Evolutionary conservation across 2,797 vertebrate species (phyloP), one percentile per base, ranked within the genome.

Genomic region (Carduelis carduelis): DNA sequence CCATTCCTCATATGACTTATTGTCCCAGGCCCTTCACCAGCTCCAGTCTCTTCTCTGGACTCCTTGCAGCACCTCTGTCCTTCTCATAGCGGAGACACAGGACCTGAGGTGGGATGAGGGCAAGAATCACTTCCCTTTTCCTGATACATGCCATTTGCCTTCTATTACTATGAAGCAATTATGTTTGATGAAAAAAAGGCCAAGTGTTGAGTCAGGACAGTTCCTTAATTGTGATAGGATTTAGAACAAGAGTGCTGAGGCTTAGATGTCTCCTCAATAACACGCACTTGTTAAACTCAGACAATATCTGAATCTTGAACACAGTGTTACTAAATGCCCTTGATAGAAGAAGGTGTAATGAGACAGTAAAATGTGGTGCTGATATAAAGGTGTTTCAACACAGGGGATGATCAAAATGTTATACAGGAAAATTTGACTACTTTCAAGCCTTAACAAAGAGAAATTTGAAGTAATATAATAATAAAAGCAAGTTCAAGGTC

Each of bases 391-490:
- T 0, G 1, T 89, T 84, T 89, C 43, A 82, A 77, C 16, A 87
- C 11, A 55, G 9, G 2, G 3, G 14, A 70, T 74, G 18, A 74
- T 69, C 30, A 87, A 87, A 87, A 65, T 50, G 1, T 72, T 89
- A 18, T 59, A 49, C 24, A 78, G 49, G 61, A 57, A 56, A 80
- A 68, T 13, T 14, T 5, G 16, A 63, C 49, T 86, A 49, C 57
- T 86, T 89, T 75, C 23, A 63, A 84, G 49, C 9, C 79, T 85
- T 90, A 79, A 47, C 35, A 87, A 85, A 68, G n/a, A 79, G n/a
- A 84, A 85, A 84, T 37, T 55, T 7, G 23, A 68, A 34, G 37
- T 15, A 80, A 77, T 69, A 49, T 24, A 83, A 63, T 35, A 60
- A 57, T n/a, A 70, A 89, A 75, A 88, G 7, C 66, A 78, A 56